These are phyloP conservation scores for Drosophila peninsularis DNA, from an alignment of 2,888 invertebrate genomes.

Conservation along the genomic window DNA sequence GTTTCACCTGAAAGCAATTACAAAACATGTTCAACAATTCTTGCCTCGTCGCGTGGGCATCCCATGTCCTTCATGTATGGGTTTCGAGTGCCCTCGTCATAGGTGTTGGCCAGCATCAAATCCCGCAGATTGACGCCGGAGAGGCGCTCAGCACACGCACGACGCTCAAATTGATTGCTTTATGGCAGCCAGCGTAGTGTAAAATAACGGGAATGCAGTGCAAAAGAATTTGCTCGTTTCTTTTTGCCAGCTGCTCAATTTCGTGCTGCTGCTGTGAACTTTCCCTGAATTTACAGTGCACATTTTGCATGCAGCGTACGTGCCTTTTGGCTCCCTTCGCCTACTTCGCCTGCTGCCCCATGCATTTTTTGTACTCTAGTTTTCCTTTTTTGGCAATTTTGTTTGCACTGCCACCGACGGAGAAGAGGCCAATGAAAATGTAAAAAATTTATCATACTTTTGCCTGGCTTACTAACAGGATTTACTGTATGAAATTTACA, in stretches of 20 bases:
- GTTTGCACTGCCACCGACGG: slow-evolving; percentile 52
- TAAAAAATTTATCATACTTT: slow-evolving; percentile 60
- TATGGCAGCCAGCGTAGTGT: slow-evolving; percentile 53
- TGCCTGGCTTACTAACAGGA: slow-evolving; percentile 59
- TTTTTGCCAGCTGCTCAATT: slow-evolving; percentile 53
- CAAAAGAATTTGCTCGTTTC: slow-evolving; percentile 47
- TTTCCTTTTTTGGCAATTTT: slow-evolving; percentile 38
- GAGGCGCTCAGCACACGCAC: slow-evolving; percentile 10
- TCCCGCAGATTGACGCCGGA: slow-evolving; percentile 45
- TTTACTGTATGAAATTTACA: slow-evolving; percentile 66
- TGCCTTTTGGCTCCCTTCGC: background rate
- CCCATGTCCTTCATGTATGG: slow-evolving; percentile 13
- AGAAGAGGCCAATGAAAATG: slow-evolving; percentile 52
- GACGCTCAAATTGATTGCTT: slow-evolving; percentile 69
- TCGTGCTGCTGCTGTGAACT: slow-evolving; percentile 23
- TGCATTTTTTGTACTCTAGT: slow-evolving; percentile 50
- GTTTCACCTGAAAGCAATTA: slow-evolving; percentile 71
- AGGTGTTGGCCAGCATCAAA: slow-evolving; percentile 62
- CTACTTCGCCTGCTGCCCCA: slow-evolving; percentile 26
- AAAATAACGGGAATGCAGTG: slow-evolving; percentile 44
- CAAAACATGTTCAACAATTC: slow-evolving; percentile 42
- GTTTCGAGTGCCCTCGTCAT: slow-evolving; percentile 49
- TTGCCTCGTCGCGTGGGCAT: slow-evolving; percentile 18
- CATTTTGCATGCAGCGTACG: slow-evolving; percentile 23
- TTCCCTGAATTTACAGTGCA: slow-evolving; percentile 42